Conservation (phyloP, 1,140 invertebrate genomes). For the Heliconius eleuchia region DNA sequence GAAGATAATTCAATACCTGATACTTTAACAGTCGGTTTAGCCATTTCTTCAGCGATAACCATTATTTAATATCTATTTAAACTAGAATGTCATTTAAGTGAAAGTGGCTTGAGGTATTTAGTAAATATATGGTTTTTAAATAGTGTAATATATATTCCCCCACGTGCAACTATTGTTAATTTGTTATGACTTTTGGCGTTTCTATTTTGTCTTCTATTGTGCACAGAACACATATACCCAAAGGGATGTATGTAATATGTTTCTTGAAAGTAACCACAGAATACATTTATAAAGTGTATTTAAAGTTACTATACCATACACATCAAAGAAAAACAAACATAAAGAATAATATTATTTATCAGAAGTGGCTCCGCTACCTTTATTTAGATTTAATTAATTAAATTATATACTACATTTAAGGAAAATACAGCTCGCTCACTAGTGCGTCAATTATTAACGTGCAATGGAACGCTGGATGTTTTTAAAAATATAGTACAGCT, state of each 20-base stretch:
- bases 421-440: no score
- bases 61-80: constrained; percentile 39
- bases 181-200: neutral
- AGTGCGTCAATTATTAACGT: neutral
- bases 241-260: no score
- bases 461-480: constrained; percentile 57
- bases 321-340: neutral
- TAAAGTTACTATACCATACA: no score
- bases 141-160: neutral
- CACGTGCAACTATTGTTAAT: neutral
- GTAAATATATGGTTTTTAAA: neutral
- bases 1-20: constrained; percentile 48
- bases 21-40: constrained; percentile 60
- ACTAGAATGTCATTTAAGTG: neutral
- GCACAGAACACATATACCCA: no score
- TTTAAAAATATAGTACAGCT: constrained; percentile 78
- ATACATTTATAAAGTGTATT: no score
- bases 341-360: no score
- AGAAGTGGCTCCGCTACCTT: no score
- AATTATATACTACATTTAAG: neutral
- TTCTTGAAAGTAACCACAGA: no score
- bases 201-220: neutral
- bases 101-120: neutral
- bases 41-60: constrained; percentile 58
- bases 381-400: neutral